phyloP scores from a whole-genome alignment of 2,113 vertebrate genomes.

The Chascanopsetta lugubris region DNA sequence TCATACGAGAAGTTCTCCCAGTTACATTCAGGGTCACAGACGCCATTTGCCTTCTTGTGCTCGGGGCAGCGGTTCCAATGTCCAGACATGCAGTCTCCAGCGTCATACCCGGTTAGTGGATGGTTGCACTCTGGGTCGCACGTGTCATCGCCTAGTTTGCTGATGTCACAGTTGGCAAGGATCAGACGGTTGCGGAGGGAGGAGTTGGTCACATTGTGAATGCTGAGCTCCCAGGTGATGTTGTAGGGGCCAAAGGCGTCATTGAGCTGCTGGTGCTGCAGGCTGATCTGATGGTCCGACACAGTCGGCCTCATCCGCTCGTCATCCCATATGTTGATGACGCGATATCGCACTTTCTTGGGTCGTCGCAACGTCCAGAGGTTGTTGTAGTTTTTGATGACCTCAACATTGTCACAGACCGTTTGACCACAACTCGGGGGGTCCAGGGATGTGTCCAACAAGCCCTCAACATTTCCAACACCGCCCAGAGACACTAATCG shows the following conservation, averaged over 20 bases:
- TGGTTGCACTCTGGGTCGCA: constrained; percentile 97
- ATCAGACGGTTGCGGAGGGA: constrained; percentile 90
- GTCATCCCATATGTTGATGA: constrained; percentile 91
- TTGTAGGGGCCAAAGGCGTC: constrained; percentile 93
- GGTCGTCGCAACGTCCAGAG: constrained; percentile 87
- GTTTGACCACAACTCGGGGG: constrained; percentile 96
- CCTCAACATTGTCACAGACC: constrained; percentile 90
- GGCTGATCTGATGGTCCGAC: constrained; percentile 90
- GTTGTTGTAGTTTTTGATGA: constrained; percentile 92
- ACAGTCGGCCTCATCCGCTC: constrained; percentile 85
- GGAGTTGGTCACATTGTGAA: constrained; percentile 91
- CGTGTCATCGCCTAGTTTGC: constrained; percentile 90
- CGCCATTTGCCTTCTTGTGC: constrained; percentile 88
- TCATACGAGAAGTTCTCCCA: constrained; percentile 91
- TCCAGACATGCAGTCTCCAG: constrained; percentile 87
- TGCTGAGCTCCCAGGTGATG: constrained; percentile 95
- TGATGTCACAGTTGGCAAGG: constrained; percentile 96
- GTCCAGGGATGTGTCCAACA: constrained; percentile 89
- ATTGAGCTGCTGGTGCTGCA: constrained; percentile 93
- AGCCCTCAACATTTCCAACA: constrained; percentile 70
- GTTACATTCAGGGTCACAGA: constrained; percentile 97
- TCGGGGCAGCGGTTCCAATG: constrained; percentile 79
- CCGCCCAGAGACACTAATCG: constrained; percentile 72
- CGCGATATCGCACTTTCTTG: constrained; percentile 92
- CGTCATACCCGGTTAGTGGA: constrained; percentile 91